A percentile compares a stretch with the other conserved stretches of the same genome.
Conservation (phyloP, 35 echinoderm and acorn worm genomes). For the Heliocidaris tuberculata region DNA sequence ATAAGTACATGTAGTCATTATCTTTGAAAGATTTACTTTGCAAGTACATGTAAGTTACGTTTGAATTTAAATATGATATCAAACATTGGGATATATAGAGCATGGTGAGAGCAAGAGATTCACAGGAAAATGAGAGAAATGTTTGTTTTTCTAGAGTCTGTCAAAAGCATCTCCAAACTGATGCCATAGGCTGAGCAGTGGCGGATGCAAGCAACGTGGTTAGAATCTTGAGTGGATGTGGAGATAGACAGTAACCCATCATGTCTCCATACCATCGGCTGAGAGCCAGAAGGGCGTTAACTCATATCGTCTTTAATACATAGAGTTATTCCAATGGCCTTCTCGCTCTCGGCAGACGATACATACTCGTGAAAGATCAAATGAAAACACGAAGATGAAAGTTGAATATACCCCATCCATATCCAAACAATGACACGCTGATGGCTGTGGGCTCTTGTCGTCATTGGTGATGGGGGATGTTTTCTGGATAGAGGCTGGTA, state of each 20-base stretch:
- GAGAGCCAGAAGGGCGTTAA: no score
- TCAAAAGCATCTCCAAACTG: neutral
- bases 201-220: neutral
- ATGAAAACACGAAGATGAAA: conserved; percentile 4
- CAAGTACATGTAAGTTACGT: no score
- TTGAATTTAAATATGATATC: no score
- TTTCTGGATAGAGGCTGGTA: neutral
- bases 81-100: no score
- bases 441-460: neutral
- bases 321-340: neutral
- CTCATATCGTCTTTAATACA: no score
- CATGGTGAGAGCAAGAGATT: neutral
- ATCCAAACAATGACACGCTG: neutral
- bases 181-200: neutral
- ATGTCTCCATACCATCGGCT: no score
- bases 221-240: neutral
- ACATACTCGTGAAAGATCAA: neutral
- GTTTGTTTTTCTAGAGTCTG: neutral
- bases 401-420: neutral
- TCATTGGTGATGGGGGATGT: neutral
- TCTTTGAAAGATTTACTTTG: no score
- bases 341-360: neutral
- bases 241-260: neutral
- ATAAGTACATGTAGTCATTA: no score
- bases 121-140: neutral